Percentiles rank a stretch among this genome's conserved stretches.
phyloP scores from a whole-genome alignment of 1,140 invertebrate species.

The Lordiphosa clarofinis region DNA sequence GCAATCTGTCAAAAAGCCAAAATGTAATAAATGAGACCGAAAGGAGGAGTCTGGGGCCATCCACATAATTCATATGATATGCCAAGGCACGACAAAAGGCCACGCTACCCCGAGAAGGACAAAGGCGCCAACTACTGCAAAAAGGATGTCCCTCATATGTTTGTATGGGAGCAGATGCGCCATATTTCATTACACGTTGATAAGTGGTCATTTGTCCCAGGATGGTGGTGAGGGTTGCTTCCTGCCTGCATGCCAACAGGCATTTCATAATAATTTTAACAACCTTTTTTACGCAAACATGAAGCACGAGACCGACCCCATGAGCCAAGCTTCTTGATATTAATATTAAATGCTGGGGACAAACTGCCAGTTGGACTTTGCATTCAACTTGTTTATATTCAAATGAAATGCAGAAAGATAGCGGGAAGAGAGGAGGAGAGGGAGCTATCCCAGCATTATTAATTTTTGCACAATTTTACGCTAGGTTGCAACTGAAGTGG shows the following conservation, averaged over 20 bases:
- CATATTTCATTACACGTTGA: conserved; percentile 77
- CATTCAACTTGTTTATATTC: conserved; percentile 21
- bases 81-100: conserved; percentile 60
- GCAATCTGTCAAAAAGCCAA: conserved; percentile 77
- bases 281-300: conserved; percentile 68
- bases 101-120: conserved; percentile 27
- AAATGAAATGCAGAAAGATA: conserved; percentile 3
- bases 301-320: conserved; percentile 10
- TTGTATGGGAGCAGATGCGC: conserved; percentile 44
- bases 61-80: conserved; percentile 71
- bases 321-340: conserved; percentile 28
- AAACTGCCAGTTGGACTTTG: conserved; percentile 9
- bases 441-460: conserved; percentile 11
- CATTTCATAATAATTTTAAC: conserved; percentile 79
- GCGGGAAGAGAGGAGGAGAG: not conserved
- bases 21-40: conserved; percentile 70
- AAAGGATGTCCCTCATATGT: conserved; percentile 18
- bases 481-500: conserved; percentile 6
- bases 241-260: conserved; percentile 70
- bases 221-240: conserved; percentile 1
- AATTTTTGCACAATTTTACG: conserved; percentile 14
- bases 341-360: conserved; percentile 46
- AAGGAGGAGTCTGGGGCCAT: conserved; percentile 2
- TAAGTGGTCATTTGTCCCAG: conserved; percentile 71
- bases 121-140: conserved; percentile 45